Base-by-base conservation (phyloP, 2,113 vertebrate species). In the Oenanthe oenanthe region DNA sequence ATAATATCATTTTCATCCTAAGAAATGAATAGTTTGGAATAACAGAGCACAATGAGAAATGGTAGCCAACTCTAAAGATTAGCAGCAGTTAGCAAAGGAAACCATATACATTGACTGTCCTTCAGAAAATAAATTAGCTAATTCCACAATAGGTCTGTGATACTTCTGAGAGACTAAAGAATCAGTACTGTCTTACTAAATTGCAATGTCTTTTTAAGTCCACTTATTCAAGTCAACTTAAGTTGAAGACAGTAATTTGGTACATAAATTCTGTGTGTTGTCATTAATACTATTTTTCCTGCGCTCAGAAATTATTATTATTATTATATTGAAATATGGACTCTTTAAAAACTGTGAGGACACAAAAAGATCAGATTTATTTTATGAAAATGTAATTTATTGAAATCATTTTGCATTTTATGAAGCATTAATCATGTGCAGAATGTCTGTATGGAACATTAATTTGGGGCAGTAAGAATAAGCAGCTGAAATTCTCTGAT, bases 371-470 rank as follows among this genome's bases (percentile, higher is more conserved):
- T 90, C 17, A 93, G 53, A 94, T 96, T 88, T 85, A 71, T 91
- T 94, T 96, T 92, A 77, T 96, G 71, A 95, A 97, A 97, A 85
- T 93, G 9, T 90, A 93, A 96, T 97, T 97, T 97, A 96, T 91
- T 96, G 66, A 95, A 96, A 87, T 96, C 0, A 95, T 94, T 96
- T 95, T 89, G 91, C 91, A 95, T 95, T 94, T 97, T 97, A 86
- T 96, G 91, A 96, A 89, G 93, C 84, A 96, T 98, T 97, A 96
- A 96, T 97, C 95, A 96, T 82, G 72, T 88, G 50, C 65, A 91
- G 89, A 85, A 93, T 97, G 66, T 92, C 54, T 95, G 18, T 96
- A 91, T 91, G 96, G 91, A 96, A 96, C 95, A 96, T 98, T 98
- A 98, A 97, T 98, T 95, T 96, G 93, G 94, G 77, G 48, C 84